Evolutionary conservation across 1,140 invertebrate species (phyloP).

Genomic region (Hypothenemus hampei): DNA sequence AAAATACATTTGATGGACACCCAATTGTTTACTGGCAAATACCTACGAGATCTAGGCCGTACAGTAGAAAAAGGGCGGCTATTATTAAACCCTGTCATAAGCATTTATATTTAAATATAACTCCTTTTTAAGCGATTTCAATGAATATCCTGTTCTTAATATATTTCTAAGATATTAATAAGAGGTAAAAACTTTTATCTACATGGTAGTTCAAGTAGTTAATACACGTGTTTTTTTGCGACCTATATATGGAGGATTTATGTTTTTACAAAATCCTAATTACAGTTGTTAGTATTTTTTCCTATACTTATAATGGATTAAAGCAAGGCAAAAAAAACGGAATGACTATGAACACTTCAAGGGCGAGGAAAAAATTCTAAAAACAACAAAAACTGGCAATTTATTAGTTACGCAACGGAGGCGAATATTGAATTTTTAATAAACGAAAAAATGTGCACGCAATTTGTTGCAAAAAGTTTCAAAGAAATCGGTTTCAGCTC

Average conservation of each 20-base stretch:
- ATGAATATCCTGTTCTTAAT: conserved; percentile 17
- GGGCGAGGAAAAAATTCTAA: conserved; percentile 20
- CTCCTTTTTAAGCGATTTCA: neutral
- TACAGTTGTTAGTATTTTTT: conserved; percentile 9
- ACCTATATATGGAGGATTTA: neutral
- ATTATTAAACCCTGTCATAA: too few relatives aligned
- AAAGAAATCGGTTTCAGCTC: too few relatives aligned
- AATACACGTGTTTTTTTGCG: too few relatives aligned
- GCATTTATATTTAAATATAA: neutral
- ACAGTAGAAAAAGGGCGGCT: too few relatives aligned
- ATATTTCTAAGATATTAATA: too few relatives aligned
- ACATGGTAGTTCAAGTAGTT: too few relatives aligned
- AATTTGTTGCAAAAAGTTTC: too few relatives aligned
- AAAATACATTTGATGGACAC: too few relatives aligned
- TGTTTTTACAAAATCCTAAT: conserved; percentile 9
- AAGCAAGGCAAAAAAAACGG: conserved; percentile 12
- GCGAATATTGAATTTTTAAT: conserved; percentile 21
- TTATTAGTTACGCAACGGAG: conserved; percentile 23
- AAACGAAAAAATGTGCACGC: conserved; percentile 21
- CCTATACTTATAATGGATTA: conserved; percentile 8
- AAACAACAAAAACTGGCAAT: conserved; percentile 23
- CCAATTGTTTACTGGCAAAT: too few relatives aligned
- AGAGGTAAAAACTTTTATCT: too few relatives aligned
- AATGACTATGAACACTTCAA: conserved; percentile 22
- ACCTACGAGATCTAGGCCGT: too few relatives aligned